A percentile compares a stretch with the other conserved stretches of the same genome.
These are phyloP conservation scores for Amphipoea oculea DNA, from an alignment of 2,888 invertebrate genomes.

Conservation along the genomic window DNA sequence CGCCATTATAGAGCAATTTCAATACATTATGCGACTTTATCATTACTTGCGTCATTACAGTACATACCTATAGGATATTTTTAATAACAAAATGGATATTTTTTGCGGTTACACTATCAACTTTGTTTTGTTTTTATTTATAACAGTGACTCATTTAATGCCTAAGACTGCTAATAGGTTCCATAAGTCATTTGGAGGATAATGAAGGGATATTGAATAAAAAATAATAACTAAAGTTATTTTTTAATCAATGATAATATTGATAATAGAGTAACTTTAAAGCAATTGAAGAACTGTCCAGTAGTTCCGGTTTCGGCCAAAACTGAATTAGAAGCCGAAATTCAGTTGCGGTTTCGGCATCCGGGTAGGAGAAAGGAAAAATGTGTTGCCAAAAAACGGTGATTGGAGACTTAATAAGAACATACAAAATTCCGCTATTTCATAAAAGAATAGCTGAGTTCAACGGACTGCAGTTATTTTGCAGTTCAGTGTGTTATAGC, in stretches of 20 bases:
- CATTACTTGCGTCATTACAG: conserved; percentile 52
- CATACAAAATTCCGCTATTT: conserved; percentile 6
- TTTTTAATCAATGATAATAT: not conserved
- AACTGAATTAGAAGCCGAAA: not conserved
- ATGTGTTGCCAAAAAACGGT: not conserved
- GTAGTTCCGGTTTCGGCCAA: conserved; percentile 26
- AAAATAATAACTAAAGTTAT: not conserved
- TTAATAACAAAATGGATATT: conserved; percentile 54
- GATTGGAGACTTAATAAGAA: not conserved
- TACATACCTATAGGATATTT: conserved; percentile 33
- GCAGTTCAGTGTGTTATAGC: not conserved
- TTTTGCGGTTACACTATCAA: conserved; percentile 54
- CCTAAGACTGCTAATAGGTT: conserved; percentile 15
- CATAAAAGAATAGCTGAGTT: not conserved
- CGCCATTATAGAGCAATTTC: conserved; percentile 40
- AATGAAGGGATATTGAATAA: conserved; percentile 8
- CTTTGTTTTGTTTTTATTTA: conserved; percentile 40
- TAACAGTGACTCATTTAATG: conserved; percentile 48
- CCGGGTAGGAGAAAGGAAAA: not conserved
- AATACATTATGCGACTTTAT: conserved; percentile 45
- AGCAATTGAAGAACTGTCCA: not conserved
- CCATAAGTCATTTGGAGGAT: conserved; percentile 22
- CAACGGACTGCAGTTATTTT: conserved; percentile 20
- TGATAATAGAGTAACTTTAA: conserved; percentile 1
- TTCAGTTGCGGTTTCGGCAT: conserved; percentile 22